Evolutionary conservation across 2,113 vertebrate genomes (phyloP).

Genomic region (Charina bottae): DNA sequence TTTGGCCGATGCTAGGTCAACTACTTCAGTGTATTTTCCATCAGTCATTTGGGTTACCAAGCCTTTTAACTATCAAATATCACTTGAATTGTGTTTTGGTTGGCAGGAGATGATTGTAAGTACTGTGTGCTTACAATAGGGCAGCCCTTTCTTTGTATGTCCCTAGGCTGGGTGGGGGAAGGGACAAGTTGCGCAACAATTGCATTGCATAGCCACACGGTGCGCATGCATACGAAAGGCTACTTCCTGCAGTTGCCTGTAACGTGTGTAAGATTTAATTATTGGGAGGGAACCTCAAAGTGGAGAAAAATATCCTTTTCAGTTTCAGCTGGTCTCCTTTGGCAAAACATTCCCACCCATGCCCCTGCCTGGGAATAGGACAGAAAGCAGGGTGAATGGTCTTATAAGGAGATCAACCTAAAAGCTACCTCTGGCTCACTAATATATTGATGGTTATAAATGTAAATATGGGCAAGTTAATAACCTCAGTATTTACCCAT

Average conservation of each 20-base stretch:
- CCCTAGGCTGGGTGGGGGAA: slow-evolving; percentile 66
- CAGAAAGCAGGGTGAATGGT: slow-evolving; percentile 7
- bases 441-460: not conserved
- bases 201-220: slow-evolving; percentile 19
- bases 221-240: not conserved
- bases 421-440: not conserved
- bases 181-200: slow-evolving; percentile 59
- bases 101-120: slow-evolving; percentile 48
- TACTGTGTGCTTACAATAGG: slow-evolving; percentile 70
- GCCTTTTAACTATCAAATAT: not conserved
- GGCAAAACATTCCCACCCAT: slow-evolving; percentile 61
- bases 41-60: not conserved
- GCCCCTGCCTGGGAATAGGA: slow-evolving; percentile 55
- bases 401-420: not conserved
- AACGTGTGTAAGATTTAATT: slow-evolving; percentile 22
- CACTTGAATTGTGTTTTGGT: slow-evolving; percentile 18
- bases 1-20: not conserved
- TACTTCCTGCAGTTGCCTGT: slow-evolving; percentile 9
- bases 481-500: not conserved
- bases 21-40: accelerated
- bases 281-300: not conserved
- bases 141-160: slow-evolving; percentile 74
- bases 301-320: slow-evolving; percentile 32
- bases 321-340: slow-evolving; percentile 52
- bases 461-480: not conserved